These are phyloP conservation scores for Disparrhopalites patrizii DNA, from an alignment of 2,888 invertebrate genomes.

Conservation along the genomic window DNA sequence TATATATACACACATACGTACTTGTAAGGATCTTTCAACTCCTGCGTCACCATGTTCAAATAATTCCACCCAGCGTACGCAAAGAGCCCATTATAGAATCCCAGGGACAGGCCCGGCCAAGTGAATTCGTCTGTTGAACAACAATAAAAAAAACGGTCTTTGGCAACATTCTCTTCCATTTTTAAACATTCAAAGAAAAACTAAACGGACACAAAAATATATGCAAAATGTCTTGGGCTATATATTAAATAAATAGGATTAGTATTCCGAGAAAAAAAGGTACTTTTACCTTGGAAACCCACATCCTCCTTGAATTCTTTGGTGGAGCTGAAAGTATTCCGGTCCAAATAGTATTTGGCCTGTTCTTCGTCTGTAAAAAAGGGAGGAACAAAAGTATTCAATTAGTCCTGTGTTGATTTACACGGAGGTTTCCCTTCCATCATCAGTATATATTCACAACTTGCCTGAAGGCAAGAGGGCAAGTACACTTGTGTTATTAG, in stretches of 20 bases:
- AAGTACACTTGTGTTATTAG: too few relatives aligned
- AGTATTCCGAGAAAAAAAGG: too few relatives aligned
- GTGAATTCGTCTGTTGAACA: conserved; percentile 12
- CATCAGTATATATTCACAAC: background rate
- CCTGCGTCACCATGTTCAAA: conserved; percentile 91
- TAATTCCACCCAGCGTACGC: conserved; percentile 89
- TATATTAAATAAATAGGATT: too few relatives aligned
- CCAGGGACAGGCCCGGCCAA: conserved; percentile 58
- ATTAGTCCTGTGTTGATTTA: too few relatives aligned
- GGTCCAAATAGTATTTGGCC: conserved; percentile 47
- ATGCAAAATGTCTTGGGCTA: too few relatives aligned
- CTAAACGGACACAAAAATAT: too few relatives aligned
- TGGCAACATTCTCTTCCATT: background rate
- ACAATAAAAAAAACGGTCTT: background rate
- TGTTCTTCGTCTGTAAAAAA: conserved; percentile 61
- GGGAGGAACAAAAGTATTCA: conserved; percentile 48
- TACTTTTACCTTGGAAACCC: background rate
- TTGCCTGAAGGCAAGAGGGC: background rate
- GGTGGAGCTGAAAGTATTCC: background rate
- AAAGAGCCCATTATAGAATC: conserved; percentile 81
- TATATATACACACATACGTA: conserved; percentile 53
- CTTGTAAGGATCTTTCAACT: conserved; percentile 88
- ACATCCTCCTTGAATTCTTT: background rate
- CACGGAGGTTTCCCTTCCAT: background rate
- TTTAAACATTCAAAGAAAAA: too few relatives aligned